Conservation (phyloP, 2,113 vertebrate species). For the Bubo scandiacus region DNA sequence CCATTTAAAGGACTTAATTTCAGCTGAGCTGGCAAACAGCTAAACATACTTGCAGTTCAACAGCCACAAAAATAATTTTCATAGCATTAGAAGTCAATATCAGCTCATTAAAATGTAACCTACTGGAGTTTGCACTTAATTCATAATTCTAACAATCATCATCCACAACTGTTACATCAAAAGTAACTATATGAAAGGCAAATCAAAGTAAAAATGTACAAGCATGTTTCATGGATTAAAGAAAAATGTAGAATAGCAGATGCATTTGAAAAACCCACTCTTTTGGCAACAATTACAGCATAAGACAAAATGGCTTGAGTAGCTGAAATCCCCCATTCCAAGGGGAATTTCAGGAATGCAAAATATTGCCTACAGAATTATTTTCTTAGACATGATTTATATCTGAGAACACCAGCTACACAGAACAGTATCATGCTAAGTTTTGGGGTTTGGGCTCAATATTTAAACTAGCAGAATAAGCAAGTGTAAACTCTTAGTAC, state of each 20-base stretch:
- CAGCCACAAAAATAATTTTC: background rate
- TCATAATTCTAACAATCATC: background rate
- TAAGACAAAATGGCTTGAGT: background rate
- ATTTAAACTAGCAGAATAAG: background rate
- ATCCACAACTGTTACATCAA: background rate
- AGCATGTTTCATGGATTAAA: background rate
- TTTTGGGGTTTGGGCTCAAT: background rate
- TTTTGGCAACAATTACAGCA: background rate
- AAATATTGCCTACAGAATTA: background rate
- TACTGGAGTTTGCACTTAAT: background rate
- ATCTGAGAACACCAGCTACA: background rate
- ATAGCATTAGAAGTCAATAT: background rate
- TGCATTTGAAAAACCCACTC: background rate
- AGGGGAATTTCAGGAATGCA: conserved; percentile 1
- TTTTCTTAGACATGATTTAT: background rate
- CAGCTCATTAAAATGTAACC: background rate
- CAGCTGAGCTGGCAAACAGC: background rate
- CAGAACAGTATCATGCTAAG: background rate
- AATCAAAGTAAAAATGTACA: conserved; percentile 9
- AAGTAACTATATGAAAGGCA: background rate
- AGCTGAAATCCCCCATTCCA: background rate
- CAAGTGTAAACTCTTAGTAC: background rate
- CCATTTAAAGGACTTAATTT: background rate
- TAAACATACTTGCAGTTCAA: background rate
- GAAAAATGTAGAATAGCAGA: background rate